Percentiles rank a stretch among this genome's conserved stretches.
phyloP scores from a whole-genome alignment of 2,888 invertebrate species.

The Synanthedon tipuliformis region DNA sequence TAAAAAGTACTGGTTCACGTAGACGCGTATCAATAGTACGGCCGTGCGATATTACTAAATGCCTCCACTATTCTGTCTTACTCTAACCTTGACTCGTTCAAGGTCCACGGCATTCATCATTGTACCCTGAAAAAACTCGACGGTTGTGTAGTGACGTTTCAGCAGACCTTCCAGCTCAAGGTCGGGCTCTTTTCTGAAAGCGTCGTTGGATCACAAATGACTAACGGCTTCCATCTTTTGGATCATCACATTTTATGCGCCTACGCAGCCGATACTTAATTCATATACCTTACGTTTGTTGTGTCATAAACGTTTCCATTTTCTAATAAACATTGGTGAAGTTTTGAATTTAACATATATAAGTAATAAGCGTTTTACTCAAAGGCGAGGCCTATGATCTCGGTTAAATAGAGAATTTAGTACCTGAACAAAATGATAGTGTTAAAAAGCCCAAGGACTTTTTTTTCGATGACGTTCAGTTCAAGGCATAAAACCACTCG shows the following conservation, averaged over 20 bases:
- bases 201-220: slow-evolving; percentile 56
- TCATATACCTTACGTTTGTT: no score
- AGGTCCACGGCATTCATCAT: slow-evolving; percentile 99
- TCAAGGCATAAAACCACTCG: no score
- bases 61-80: slow-evolving; percentile 62
- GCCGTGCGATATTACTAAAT: slow-evolving; percentile 66
- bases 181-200: slow-evolving; percentile 98
- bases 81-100: slow-evolving; percentile 98
- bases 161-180: slow-evolving; percentile 99
- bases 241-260: no score
- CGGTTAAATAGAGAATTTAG: no score
- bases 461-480: no score
- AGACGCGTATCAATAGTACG: slow-evolving; percentile 64
- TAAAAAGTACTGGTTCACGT: slow-evolving; percentile 52
- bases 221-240: slow-evolving; percentile 14
- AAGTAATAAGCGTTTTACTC: no score
- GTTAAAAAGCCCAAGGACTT: no score
- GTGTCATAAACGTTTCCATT: slow-evolving; percentile 14
- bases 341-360: no score
- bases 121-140: slow-evolving; percentile 99
- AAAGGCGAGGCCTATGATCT: no score
- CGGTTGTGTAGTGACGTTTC: slow-evolving; percentile 99
- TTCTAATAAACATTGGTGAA: slow-evolving; percentile 3
- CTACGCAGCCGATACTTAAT: no score
- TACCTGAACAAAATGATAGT: no score